A percentile compares a stretch with the other conserved stretches of the same genome.
These are phyloP conservation scores for Atta cephalotes DNA, from an alignment of 1,140 invertebrate genomes.

Conservation along the genomic window DNA sequence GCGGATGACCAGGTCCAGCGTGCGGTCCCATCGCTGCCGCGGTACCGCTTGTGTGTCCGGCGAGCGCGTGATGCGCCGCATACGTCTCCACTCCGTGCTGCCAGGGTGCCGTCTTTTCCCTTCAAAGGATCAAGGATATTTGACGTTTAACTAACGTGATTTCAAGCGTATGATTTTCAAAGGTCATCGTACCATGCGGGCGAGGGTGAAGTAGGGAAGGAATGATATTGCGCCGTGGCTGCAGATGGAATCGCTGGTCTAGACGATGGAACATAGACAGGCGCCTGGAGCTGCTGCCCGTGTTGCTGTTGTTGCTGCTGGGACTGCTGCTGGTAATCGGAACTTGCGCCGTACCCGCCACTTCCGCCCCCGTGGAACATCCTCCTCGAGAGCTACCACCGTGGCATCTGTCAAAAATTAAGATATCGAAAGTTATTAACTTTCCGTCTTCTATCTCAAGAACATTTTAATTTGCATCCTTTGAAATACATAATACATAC, in stretches of 20 bases:
- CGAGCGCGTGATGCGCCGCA: constrained; percentile 83
- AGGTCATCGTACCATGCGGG: constrained; percentile 81
- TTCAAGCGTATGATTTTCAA: neutral
- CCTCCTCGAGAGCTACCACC: constrained; percentile 78
- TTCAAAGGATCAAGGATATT: constrained; percentile 50
- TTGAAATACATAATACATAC: neutral
- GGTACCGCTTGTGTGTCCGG: constrained; percentile 81
- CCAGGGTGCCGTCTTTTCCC: constrained; percentile 85
- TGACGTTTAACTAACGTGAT: neutral
- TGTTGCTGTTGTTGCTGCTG: constrained; percentile 84
- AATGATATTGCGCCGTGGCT: constrained; percentile 84
- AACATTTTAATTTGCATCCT: neutral
- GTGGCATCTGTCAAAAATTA: constrained; percentile 69
- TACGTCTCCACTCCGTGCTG: constrained; percentile 85
- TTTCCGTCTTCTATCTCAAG: neutral
- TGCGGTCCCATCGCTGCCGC: constrained; percentile 82
- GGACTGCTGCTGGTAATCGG: constrained; percentile 84
- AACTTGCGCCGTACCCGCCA: constrained; percentile 83
- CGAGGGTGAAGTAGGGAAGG: constrained; percentile 83
- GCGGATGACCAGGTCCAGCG: constrained; percentile 81
- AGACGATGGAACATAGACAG: constrained; percentile 84
- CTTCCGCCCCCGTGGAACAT: constrained; percentile 86
- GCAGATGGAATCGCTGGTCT: constrained; percentile 83
- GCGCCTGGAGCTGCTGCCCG: constrained; percentile 82
- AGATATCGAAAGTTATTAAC: neutral